Percentiles rank a stretch among this genome's conserved stretches.
Evolutionary conservation across 2,113 vertebrate species (phyloP).

Genomic region (Talpa occidentalis): DNA sequence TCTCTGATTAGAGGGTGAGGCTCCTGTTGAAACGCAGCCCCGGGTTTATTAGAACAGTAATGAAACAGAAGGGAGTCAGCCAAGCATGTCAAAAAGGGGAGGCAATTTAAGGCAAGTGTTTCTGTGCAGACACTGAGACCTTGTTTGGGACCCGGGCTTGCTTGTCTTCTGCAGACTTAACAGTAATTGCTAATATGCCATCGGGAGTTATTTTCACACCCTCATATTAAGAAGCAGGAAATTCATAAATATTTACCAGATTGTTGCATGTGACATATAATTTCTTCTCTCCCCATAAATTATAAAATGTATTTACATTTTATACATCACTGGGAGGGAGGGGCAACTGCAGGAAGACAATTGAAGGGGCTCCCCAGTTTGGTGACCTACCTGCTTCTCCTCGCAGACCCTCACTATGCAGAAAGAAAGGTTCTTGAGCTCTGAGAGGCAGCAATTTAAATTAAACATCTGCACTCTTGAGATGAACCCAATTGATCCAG

Average conservation of each 20-base stretch:
- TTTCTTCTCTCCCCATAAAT: slow-evolving; percentile 67
- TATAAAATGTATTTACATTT: slow-evolving; percentile 42
- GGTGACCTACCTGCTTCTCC: not conserved
- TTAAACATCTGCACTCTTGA: not conserved
- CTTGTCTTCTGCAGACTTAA: slow-evolving; percentile 22
- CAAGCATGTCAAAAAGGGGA: slow-evolving; percentile 29
- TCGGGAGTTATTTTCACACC: slow-evolving; percentile 65
- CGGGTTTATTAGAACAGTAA: slow-evolving; percentile 36
- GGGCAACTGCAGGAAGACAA: not conserved
- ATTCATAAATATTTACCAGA: slow-evolving; percentile 76
- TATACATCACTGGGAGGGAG: not conserved
- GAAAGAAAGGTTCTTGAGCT: not conserved
- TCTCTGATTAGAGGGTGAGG: not conserved
- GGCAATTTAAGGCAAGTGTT: slow-evolving; percentile 5
- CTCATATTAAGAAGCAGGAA: slow-evolving; percentile 57
- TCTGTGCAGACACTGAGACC: not conserved
- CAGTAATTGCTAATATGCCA: slow-evolving; percentile 43
- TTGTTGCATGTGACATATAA: slow-evolving; percentile 44
- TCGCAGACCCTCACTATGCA: not conserved
- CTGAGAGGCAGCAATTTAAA: not conserved
- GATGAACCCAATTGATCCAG: not conserved
- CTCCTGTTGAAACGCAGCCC: not conserved
- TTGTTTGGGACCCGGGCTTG: not conserved
- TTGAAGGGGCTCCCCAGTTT: not conserved
- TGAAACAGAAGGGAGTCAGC: slow-evolving; percentile 43